Base-by-base conservation (phyloP, 2,113 vertebrate genomes). In the Hemicordylus capensis region DNA sequence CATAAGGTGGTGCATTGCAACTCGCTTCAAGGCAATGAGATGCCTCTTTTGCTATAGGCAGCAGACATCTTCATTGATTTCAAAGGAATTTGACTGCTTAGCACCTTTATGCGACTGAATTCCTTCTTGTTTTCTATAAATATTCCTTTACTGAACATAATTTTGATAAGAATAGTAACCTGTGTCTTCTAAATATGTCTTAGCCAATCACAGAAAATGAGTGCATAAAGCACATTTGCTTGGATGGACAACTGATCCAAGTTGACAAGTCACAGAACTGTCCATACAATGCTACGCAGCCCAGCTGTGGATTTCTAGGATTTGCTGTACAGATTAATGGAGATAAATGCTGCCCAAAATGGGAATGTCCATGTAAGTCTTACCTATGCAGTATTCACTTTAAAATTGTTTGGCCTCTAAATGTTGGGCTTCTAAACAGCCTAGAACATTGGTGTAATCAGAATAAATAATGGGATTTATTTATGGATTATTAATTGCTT, bases 361-460 rank as follows among this genome's bases (percentile, higher is more conserved):
- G 98, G 99, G 97, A 98, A 88, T 99, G 99, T 90, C 97, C 99
- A 95, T 99, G 99, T 99, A 95, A 98, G 98, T 96, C 84, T 89
- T 56, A 74, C 63, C 74, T 78, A 54, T 31, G 4, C 11, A n/a
- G 1, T 86, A 28, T 15, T 90, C 91, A 61, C 80, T 79, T 80
- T 67, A 39, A 76, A 89, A 86, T 6, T 19, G 1, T 8, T 6
- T 51, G 39, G 6, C 12, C 83, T 63, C 48, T 22, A n/a, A 37
- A 70, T 83, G 37, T 81, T 82, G 31, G 2, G 72, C 34, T 34
- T 73, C 1, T 56, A 34, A 89, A 51, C 28, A 85, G 11, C 20
- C 3, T 58, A 80, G 81, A n/a, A 76, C 1, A 0, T 3, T 82
- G 77, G 6, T 61, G 0, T 84, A 37, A 4, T 31, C 0, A 4